These are phyloP conservation scores for Notodonta ziczac DNA, from an alignment of 2,888 invertebrate species.

Conservation along the genomic window DNA sequence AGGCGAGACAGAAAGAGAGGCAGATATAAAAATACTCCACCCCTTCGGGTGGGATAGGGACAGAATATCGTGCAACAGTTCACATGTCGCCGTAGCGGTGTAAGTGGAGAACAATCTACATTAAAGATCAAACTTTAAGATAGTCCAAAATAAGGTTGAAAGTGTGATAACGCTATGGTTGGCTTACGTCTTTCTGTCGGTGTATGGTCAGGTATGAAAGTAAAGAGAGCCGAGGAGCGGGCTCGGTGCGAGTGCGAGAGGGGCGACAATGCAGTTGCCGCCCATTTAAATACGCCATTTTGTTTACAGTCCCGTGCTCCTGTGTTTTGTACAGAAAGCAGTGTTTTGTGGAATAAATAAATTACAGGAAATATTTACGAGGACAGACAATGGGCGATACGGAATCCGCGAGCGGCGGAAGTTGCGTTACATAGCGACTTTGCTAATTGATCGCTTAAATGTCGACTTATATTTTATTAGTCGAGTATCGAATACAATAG, in stretches of 20 bases:
- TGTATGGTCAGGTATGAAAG: constrained; percentile 62
- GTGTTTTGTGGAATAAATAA: constrained; percentile 77
- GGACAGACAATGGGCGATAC: constrained; percentile 51
- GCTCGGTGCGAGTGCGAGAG: constrained; percentile 59
- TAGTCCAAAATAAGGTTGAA: constrained; percentile 27
- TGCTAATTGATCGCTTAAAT: constrained; percentile 26
- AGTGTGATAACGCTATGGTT: constrained; percentile 23
- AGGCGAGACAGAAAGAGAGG: constrained; percentile 69
- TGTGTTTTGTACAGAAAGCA: constrained; percentile 75
- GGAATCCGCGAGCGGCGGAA: constrained; percentile 15
- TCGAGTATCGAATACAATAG: too few relatives aligned
- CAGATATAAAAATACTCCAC: constrained; percentile 67
- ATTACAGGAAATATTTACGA: constrained; percentile 80
- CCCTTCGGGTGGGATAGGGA: constrained; percentile 60
- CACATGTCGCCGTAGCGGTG: constrained; percentile 57
- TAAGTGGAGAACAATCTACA: constrained; percentile 24
- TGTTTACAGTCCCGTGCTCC: constrained; percentile 79
- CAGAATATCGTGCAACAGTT: constrained; percentile 71
- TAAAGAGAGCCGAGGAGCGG: constrained; percentile 58
- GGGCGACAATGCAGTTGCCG: constrained; percentile 78
- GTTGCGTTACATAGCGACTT: constrained; percentile 18
- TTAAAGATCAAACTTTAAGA: constrained; percentile 37
- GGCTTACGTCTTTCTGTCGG: constrained; percentile 51
- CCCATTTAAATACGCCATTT: constrained; percentile 85
- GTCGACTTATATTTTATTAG: not conserved